A percentile compares a stretch with the other conserved stretches of the same genome.
Evolutionary conservation across 2,888 invertebrate genomes (phyloP).

Genomic region (Thymelicus sylvestris): DNA sequence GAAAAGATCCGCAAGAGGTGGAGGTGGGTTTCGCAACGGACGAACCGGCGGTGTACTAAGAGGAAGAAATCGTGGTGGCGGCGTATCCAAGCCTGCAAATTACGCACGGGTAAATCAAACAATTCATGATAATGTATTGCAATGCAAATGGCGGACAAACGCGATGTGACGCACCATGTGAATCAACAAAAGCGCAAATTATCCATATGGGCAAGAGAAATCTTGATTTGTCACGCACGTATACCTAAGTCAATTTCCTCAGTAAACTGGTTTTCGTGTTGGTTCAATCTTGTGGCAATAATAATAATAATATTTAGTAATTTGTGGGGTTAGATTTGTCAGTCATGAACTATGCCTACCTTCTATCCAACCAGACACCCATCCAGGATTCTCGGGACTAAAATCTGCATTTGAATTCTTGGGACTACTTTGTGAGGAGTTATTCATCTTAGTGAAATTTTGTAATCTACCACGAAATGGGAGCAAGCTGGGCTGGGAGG

Average conservation of each 20-base stretch:
- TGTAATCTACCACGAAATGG: constrained; percentile 10
- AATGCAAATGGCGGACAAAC: constrained; percentile 80
- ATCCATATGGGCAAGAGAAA: not conserved
- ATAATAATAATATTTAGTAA: not conserved
- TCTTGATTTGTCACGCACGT: constrained; percentile 9
- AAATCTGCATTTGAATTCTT: constrained; percentile 6
- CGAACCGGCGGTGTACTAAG: constrained; percentile 86
- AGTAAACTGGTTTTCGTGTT: not conserved
- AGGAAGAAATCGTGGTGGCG: constrained; percentile 90
- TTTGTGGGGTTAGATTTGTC: constrained; percentile 9
- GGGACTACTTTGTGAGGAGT: constrained; percentile 6
- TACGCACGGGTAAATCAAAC: constrained; percentile 88
- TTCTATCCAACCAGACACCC: not conserved
- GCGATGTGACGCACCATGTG: constrained; percentile 69
- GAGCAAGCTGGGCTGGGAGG: constrained; percentile 11
- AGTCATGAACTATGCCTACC: not conserved
- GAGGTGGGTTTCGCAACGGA: constrained; percentile 79
- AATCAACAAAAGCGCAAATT: constrained; percentile 39
- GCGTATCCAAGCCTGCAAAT: constrained; percentile 86
- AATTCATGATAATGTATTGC: constrained; percentile 61
- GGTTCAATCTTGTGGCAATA: not conserved
- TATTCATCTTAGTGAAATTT: constrained; percentile 15
- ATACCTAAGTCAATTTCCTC: not conserved
- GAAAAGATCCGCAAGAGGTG: constrained; percentile 72
- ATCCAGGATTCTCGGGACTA: not conserved